phyloP scores from a whole-genome alignment of 2,888 invertebrate genomes.

The Leptinotarsa juncta region DNA sequence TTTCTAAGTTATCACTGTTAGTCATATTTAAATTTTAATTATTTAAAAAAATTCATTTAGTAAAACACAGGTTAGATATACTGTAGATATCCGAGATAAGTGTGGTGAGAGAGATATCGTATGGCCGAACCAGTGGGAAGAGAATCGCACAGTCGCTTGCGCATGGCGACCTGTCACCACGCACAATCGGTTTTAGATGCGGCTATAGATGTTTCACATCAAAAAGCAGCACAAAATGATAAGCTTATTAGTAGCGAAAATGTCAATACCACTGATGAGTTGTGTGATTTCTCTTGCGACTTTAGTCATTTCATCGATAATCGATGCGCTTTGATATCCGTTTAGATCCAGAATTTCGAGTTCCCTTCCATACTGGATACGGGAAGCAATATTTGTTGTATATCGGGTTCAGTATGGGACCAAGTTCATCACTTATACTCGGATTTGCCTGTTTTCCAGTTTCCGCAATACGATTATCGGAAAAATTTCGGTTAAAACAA shows the following conservation, averaged over 20 bases:
- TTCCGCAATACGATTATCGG: conserved; percentile 1
- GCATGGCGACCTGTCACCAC: no score
- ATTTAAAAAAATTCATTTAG: no score
- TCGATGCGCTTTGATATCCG: not conserved
- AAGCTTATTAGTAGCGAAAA: not conserved
- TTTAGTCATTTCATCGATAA: not conserved
- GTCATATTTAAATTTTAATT: no score
- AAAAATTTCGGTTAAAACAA: not conserved
- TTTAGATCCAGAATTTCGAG: not conserved
- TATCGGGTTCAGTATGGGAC: not conserved
- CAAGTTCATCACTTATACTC: not conserved
- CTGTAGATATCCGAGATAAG: no score
- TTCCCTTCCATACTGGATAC: not conserved
- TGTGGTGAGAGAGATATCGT: no score
- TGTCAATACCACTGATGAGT: not conserved
- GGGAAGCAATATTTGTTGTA: not conserved
- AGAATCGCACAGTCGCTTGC: no score
- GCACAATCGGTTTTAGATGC: not conserved
- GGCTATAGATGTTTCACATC: not conserved
- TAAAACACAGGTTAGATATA: no score
- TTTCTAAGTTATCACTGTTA: no score
- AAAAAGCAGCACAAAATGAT: not conserved
- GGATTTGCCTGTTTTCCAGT: not conserved
- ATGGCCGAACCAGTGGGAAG: no score
- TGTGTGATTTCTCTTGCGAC: not conserved